Evolutionary conservation across 2,113 vertebrate species (phyloP).

Genomic region (Rhegmatorhina hoffmannsi): DNA sequence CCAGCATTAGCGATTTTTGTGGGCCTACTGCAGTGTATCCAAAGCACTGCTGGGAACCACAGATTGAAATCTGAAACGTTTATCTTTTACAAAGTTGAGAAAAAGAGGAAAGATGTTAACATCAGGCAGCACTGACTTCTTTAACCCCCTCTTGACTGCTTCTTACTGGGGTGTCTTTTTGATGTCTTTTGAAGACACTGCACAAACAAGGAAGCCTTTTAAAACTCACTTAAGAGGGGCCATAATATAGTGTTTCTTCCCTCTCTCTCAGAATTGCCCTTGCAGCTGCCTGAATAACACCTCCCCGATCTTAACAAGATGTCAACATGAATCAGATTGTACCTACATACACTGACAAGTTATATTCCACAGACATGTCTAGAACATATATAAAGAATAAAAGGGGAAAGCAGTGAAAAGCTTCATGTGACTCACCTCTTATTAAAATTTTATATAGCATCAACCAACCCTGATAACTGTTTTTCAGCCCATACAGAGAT

Average conservation of each 20-base stretch:
- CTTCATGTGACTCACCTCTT: neutral
- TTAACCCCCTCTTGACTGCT: slow-evolving; percentile 69
- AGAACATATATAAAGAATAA: neutral
- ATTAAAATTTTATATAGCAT: neutral
- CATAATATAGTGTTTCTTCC: neutral
- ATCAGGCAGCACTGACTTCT: slow-evolving; percentile 57
- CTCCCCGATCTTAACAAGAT: neutral
- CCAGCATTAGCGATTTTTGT: slow-evolving; percentile 80
- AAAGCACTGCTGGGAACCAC: slow-evolving; percentile 80
- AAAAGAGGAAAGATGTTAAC: slow-evolving; percentile 69
- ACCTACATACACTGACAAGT: neutral
- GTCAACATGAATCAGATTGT: slow-evolving; percentile 11
- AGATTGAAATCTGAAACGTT: slow-evolving; percentile 83
- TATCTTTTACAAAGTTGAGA: slow-evolving; percentile 78
- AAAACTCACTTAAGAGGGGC: neutral
- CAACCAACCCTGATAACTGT: neutral
- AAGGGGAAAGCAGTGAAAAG: neutral
- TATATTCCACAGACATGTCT: neutral
- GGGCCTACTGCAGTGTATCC: slow-evolving; percentile 80
- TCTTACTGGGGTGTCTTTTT: neutral
- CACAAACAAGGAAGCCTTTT: neutral
- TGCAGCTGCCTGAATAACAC: neutral
- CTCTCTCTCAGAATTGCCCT: neutral
- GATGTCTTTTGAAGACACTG: neutral
- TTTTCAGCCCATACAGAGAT: neutral